Evolutionary conservation across 1,140 invertebrate genomes (phyloP), one percentile per base, ranked within the genome.

Genomic region (Cryptotermes secundus): DNA sequence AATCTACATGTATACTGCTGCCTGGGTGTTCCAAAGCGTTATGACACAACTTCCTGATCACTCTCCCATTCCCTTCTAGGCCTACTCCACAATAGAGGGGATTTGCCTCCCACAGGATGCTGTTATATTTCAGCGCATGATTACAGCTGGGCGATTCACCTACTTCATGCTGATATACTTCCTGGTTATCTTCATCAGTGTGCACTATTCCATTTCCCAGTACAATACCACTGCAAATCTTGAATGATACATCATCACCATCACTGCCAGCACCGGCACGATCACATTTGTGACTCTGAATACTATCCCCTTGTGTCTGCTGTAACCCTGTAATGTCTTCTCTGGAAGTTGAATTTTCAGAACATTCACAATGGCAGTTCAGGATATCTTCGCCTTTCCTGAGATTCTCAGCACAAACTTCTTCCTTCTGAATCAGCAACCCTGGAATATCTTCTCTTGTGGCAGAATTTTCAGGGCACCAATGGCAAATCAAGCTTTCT

Each of bases 21-120:
- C n/a, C 59, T 14, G 14, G 4, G 7, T 72, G 26, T 10, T n/a
- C n/a, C 16, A n/a, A n/a, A 31, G n/a, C 3, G 59, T 7, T 72
- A 31, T 72, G 59, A 72, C 59, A 72, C 59, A 72, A 72, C 31
- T 72, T 72, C 59, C 59, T 72, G n/a, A 72, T 31, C 14, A 26
- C 59, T 26, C 59, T 72, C 45, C 22, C 45, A 72, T 16, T 72
- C 59, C n/a, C 14, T 72, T 10, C 59, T 16, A n/a, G 26, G 0
- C 3, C 59, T 26, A 72, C 59, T 72, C 59, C 14, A 14, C 59
- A 72, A 72, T 72, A 72, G 59, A 72, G 59, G 4, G 59, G 59
- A 72, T 72, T 72, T 26, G 26, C 14, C 59, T 72, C 59, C 59
- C 59, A 72, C 59, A 72, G 59, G 59, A 72, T 72, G 59, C n/a